These are phyloP conservation scores for Crotalus tigris DNA, from an alignment of 2,113 vertebrate species.

Conservation along the genomic window DNA sequence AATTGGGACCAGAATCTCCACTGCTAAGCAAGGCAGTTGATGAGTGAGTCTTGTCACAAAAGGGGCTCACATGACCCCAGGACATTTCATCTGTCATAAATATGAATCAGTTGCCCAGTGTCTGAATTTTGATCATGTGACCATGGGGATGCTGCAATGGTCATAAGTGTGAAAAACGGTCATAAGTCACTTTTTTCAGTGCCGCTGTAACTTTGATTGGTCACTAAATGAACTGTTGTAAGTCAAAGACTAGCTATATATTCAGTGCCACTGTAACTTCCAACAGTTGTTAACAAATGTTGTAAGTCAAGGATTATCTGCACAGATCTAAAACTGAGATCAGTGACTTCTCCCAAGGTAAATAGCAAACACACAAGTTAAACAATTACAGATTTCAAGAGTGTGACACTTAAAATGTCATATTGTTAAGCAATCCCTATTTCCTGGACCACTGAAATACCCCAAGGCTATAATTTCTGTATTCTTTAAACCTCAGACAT, in stretches of 20 bases:
- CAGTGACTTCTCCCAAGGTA: not conserved
- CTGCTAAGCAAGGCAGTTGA: too few relatives aligned
- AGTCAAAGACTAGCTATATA: not conserved
- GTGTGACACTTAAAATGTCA: not conserved
- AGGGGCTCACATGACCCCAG: too few relatives aligned
- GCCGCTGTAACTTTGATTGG: not conserved
- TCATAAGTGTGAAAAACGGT: not conserved
- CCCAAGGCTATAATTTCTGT: not conserved
- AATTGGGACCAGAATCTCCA: too few relatives aligned
- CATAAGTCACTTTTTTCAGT: not conserved
- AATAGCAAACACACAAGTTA: not conserved
- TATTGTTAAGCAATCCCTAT: not conserved
- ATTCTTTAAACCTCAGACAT: not conserved
- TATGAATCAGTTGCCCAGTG: too few relatives aligned
- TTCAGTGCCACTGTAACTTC: not conserved
- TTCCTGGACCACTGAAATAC: not conserved
- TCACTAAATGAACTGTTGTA: not conserved
- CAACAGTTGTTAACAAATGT: not conserved
- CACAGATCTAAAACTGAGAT: not conserved
- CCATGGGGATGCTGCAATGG: not conserved
- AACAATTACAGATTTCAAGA: not conserved
- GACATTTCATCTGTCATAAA: too few relatives aligned
- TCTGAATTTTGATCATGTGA: not conserved
- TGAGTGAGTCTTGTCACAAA: too few relatives aligned
- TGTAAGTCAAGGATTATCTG: not conserved